A percentile compares a stretch with the other conserved stretches of the same genome.
Conservation (phyloP, 2,113 vertebrate species). For the Narcine bancroftii region DNA sequence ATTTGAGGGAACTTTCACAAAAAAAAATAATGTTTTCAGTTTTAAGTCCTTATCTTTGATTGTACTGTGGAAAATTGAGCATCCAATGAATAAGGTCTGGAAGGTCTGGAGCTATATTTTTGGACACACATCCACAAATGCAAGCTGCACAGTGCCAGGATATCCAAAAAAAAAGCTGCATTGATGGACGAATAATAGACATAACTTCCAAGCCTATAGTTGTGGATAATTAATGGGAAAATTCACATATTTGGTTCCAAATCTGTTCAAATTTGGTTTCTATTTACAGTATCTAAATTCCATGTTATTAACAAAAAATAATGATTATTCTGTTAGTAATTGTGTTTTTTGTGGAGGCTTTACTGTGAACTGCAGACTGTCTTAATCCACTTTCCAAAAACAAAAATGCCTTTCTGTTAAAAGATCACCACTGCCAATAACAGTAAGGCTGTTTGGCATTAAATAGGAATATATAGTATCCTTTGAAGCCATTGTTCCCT, state of each 20-base stretch:
- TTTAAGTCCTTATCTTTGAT: not conserved
- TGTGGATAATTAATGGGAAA: not conserved
- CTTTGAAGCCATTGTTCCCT: too few species aligned
- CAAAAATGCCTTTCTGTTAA: conserved; percentile 29
- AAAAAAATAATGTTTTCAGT: not conserved
- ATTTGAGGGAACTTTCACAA: not conserved
- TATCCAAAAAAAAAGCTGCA: not conserved
- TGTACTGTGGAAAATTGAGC: not conserved
- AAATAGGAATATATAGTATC: not conserved
- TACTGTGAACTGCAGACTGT: not conserved
- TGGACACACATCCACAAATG: not conserved
- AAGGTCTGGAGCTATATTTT: not conserved
- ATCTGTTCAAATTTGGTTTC: not conserved
- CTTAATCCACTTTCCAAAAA: conserved; percentile 12
- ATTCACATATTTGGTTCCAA: not conserved
- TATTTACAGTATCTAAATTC: not conserved
- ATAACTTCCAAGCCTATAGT: not conserved
- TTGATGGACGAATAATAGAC: not conserved
- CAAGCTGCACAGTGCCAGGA: not conserved
- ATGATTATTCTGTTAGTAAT: conserved; percentile 18
- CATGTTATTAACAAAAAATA: not conserved
- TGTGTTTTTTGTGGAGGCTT: not conserved
- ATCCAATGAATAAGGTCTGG: not conserved
- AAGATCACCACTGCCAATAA: conserved; percentile 3
- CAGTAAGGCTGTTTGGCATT: conserved; percentile 2